These are phyloP conservation scores for Oncorhynchus masou DNA, from an alignment of 2,113 vertebrate genomes.

Conservation along the genomic window DNA sequence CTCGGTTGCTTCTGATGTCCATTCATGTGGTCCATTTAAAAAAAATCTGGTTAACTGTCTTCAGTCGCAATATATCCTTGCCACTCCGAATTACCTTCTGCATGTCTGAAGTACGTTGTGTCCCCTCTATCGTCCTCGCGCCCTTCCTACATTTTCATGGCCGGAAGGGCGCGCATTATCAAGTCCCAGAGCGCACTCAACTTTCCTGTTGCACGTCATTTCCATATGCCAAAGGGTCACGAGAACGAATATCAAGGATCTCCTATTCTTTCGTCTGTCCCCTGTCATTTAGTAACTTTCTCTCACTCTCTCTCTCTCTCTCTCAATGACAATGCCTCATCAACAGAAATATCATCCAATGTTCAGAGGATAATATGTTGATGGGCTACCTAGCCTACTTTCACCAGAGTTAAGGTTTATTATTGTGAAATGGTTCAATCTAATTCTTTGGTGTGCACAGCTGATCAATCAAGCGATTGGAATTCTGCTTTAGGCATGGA, in stretches of 20 bases:
- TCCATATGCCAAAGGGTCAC: background rate
- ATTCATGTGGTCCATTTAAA: slow-evolving; percentile 60
- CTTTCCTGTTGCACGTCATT: slow-evolving; percentile 43
- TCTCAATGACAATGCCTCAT: background rate
- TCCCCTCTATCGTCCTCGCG: slow-evolving; percentile 46
- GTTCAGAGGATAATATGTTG: slow-evolving; percentile 2
- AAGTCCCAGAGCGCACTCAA: slow-evolving; percentile 39
- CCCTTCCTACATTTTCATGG: slow-evolving; percentile 57
- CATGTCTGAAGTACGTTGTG: background rate
- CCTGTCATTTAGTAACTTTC: background rate
- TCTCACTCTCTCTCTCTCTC: background rate
- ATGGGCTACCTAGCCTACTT: background rate
- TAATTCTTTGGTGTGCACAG: slow-evolving; percentile 43
- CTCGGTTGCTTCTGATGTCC: slow-evolving; percentile 38
- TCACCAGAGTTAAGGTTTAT: slow-evolving; percentile 58
- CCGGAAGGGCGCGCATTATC: slow-evolving; percentile 64
- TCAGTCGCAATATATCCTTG: background rate
- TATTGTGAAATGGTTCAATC: slow-evolving; percentile 50
- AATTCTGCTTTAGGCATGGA: background rate
- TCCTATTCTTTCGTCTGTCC: background rate
- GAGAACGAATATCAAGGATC: background rate
- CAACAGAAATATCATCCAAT: background rate
- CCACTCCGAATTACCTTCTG: background rate
- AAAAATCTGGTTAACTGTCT: slow-evolving; percentile 9
- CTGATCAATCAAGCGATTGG: slow-evolving; percentile 8